These are phyloP conservation scores for Apeltes quadracus DNA, from an alignment of 2,113 vertebrate species.

Conservation along the genomic window DNA sequence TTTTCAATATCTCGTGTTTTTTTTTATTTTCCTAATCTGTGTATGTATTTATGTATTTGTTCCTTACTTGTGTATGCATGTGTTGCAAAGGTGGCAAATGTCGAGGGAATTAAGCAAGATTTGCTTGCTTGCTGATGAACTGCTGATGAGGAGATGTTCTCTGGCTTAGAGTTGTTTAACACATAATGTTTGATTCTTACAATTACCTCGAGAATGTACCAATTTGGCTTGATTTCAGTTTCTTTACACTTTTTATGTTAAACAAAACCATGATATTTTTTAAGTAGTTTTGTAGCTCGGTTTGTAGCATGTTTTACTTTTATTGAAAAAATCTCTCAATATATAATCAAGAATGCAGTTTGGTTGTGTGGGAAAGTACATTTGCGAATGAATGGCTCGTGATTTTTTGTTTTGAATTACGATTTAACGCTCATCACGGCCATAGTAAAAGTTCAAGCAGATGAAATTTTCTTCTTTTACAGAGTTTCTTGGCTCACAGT, in stretches of 20 bases:
- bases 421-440: neutral
- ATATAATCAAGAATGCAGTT: neutral
- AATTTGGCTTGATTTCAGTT: neutral
- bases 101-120: neutral
- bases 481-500: neutral
- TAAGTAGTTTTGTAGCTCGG: no score
- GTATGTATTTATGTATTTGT: neutral
- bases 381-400: neutral
- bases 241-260: neutral
- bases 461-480: neutral
- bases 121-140: conserved; percentile 5
- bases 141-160: conserved; percentile 33
- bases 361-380: neutral
- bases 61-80: neutral
- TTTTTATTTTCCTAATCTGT: neutral
- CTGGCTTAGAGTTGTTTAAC: conserved; percentile 19
- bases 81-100: neutral
- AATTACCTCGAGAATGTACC: conserved; percentile 20
- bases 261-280: no score
- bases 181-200: conserved; percentile 17
- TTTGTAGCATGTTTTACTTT: no score
- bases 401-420: neutral
- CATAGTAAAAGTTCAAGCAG: neutral
- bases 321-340: neutral
- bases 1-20: neutral